phyloP scores from a whole-genome alignment of 2,888 invertebrate genomes.

The Thyatira batis region DNA sequence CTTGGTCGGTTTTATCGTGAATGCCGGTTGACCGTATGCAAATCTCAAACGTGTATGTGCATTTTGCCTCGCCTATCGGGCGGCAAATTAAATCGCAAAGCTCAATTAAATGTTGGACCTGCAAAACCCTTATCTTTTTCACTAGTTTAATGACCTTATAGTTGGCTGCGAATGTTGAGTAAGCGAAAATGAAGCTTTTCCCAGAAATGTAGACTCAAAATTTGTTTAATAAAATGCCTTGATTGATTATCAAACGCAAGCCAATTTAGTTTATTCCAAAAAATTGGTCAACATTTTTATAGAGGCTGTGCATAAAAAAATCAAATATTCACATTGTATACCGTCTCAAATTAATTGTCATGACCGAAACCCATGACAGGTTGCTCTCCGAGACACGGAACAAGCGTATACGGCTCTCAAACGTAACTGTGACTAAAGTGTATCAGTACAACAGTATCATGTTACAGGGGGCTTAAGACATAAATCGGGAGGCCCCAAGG shows the following conservation, averaged over 20 bases:
- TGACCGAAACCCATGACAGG: background rate
- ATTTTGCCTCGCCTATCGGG: background rate
- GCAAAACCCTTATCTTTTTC: background rate
- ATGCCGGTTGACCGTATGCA: conserved; percentile 1
- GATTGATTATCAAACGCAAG: too few relatives aligned
- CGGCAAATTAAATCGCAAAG: background rate
- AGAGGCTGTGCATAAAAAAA: too few relatives aligned
- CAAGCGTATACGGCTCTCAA: background rate
- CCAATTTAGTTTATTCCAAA: too few relatives aligned
- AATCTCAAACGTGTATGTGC: background rate
- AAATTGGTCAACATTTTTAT: too few relatives aligned
- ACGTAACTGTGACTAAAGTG: background rate
- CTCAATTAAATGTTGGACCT: background rate
- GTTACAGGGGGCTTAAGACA: background rate
- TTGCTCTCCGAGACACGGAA: background rate
- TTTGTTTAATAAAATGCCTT: too few relatives aligned
- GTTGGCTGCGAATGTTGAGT: background rate
- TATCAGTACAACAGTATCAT: background rate
- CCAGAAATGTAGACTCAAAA: too few relatives aligned
- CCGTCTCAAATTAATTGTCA: too few relatives aligned
- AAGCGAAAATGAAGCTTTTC: background rate
- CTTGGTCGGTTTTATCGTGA: background rate
- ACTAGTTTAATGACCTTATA: background rate
- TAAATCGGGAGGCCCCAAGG: background rate
- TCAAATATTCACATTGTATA: too few relatives aligned